Percentiles rank a stretch among this genome's conserved stretches.
These are phyloP conservation scores for Macaria notata DNA, from an alignment of 2,888 invertebrate genomes.

Conservation along the genomic window DNA sequence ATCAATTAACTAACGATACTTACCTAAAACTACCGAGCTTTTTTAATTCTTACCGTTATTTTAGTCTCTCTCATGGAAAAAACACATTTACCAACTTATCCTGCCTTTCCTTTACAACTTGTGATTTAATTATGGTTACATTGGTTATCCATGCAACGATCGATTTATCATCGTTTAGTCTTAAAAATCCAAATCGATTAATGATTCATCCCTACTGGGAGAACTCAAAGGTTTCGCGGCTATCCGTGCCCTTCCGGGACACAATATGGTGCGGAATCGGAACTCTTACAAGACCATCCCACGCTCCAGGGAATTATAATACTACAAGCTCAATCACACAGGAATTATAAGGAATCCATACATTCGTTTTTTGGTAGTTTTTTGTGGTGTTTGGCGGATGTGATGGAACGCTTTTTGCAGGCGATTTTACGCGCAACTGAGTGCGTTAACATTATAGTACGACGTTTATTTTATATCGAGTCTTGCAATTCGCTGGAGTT, in stretches of 20 bases:
- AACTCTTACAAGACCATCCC: slow-evolving; percentile 62
- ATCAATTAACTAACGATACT: too few relatives aligned
- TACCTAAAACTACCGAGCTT: too few relatives aligned
- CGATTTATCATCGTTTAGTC: too few relatives aligned
- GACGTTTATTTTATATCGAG: neutral
- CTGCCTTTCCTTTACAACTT: too few relatives aligned
- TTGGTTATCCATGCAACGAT: too few relatives aligned
- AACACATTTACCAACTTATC: too few relatives aligned
- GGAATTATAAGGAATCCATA: slow-evolving; percentile 69
- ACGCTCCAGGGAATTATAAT: slow-evolving; percentile 46
- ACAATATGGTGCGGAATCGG: slow-evolving; percentile 67
- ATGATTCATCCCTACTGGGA: neutral
- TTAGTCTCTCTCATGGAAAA: too few relatives aligned
- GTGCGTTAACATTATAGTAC: neutral
- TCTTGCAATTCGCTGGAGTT: too few relatives aligned
- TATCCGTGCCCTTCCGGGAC: slow-evolving; percentile 49
- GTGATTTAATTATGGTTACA: too few relatives aligned
- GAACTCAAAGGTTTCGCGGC: slow-evolving; percentile 52
- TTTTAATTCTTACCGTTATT: too few relatives aligned
- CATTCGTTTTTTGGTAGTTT: slow-evolving; percentile 24
- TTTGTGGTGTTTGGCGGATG: slow-evolving; percentile 18
- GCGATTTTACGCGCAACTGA: slow-evolving; percentile 3
- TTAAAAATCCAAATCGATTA: too few relatives aligned
- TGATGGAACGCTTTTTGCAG: slow-evolving; percentile 9
- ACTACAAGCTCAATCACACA: slow-evolving; percentile 47